phyloP scores from a whole-genome alignment of 2,888 invertebrate species.

The Diaprepes abbreviatus region DNA sequence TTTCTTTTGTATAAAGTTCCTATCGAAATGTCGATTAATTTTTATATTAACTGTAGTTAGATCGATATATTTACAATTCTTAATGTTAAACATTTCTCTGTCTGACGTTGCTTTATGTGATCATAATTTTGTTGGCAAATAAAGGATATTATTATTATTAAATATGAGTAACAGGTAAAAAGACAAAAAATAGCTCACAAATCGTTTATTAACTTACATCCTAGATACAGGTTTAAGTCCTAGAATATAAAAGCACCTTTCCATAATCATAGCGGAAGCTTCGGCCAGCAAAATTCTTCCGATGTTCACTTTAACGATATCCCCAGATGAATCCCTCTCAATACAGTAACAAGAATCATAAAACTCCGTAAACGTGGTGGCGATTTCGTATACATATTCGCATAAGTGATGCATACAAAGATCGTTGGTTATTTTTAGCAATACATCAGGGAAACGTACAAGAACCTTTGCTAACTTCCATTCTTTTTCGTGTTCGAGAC shows the following conservation, averaged over 20 bases:
- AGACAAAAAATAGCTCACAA: not conserved
- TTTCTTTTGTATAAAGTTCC: too few species aligned
- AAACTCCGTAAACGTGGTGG: conserved; percentile 95
- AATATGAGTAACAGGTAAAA: not conserved
- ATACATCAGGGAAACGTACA: conserved; percentile 88
- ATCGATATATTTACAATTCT: too few species aligned
- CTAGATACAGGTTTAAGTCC: conserved; percentile 92
- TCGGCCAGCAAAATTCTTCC: conserved; percentile 93
- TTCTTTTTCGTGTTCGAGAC: conserved; percentile 91
- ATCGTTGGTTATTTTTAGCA: conserved; percentile 86
- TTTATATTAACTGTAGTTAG: too few species aligned
- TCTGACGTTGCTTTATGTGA: too few species aligned
- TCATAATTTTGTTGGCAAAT: too few species aligned
- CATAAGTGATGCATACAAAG: conserved; percentile 89
- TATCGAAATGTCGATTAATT: too few species aligned
- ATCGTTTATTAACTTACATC: conserved; percentile 76
- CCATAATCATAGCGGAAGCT: conserved; percentile 90
- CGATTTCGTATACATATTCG: conserved; percentile 95
- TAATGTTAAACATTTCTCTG: too few species aligned
- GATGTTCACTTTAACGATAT: conserved; percentile 85
- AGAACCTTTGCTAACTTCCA: conserved; percentile 93
- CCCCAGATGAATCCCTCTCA: conserved; percentile 88
- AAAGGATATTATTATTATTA: too few species aligned
- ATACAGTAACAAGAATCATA: conserved; percentile 98
- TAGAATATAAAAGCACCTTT: conserved; percentile 89